A percentile compares a stretch with the other conserved stretches of the same genome.
Conservation (phyloP, 2,113 vertebrate genomes). For the Gyps fulvus region DNA sequence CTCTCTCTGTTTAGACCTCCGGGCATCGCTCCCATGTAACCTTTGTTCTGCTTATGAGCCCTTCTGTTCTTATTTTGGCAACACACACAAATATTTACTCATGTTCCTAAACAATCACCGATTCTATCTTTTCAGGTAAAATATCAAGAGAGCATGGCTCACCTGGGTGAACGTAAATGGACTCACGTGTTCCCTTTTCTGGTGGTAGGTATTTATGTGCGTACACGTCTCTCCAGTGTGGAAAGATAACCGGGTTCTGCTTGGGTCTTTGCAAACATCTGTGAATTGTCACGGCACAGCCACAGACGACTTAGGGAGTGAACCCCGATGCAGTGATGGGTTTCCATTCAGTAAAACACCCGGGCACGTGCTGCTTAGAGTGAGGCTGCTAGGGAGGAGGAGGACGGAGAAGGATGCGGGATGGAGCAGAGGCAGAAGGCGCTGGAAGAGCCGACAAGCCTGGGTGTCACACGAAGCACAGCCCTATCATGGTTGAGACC, state of each 20-base stretch:
- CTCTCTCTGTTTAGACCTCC: background rate
- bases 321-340: rapidly evolving
- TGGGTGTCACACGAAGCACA: background rate
- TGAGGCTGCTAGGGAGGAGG: background rate
- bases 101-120: background rate
- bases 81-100: background rate
- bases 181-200: constrained; percentile 81
- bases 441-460: background rate
- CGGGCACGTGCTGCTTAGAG: background rate
- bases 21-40: background rate
- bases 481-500: background rate
- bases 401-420: background rate
- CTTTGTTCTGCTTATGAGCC: background rate
- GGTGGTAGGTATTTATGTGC: constrained; percentile 78
- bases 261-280: background rate
- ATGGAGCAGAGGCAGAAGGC: background rate
- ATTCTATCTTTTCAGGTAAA: constrained; percentile 73
- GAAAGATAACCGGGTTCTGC: background rate
- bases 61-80: constrained; percentile 53
- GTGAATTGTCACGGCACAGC: background rate
- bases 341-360: background rate
- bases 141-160: constrained; percentile 78
- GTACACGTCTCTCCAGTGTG: background rate
- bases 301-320: too few species aligned
- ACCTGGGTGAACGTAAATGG: constrained; percentile 68